phyloP scores from a whole-genome alignment of 2,888 invertebrate species.

The Noctua janthina region DNA sequence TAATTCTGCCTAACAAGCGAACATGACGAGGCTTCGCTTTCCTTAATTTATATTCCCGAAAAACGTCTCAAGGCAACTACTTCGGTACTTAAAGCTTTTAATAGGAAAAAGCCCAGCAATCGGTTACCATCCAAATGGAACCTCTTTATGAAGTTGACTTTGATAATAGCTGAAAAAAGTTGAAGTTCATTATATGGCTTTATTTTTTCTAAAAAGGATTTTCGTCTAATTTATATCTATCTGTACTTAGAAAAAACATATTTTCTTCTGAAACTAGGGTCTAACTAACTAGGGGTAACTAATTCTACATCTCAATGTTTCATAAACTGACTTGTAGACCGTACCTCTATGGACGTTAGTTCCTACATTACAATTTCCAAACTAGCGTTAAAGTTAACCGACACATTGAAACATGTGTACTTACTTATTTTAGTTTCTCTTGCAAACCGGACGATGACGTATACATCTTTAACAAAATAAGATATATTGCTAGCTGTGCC shows the following conservation, averaged over 20 bases:
- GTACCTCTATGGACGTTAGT: not conserved
- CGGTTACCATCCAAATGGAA: not conserved
- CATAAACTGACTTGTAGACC: not conserved
- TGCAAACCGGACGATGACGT: not conserved
- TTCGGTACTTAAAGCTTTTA: not conserved
- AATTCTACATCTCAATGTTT: not conserved
- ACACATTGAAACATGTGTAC: not conserved
- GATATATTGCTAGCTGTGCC: too few relatives aligned
- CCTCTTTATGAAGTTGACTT: not conserved
- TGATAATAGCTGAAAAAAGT: not conserved
- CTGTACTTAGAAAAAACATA: too few relatives aligned
- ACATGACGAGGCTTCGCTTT: not conserved
- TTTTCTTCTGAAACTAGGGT: not conserved
- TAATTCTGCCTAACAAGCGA: slow-evolving; percentile 32
- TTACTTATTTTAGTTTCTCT: not conserved
- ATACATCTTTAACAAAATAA: not conserved
- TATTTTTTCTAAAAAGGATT: not conserved
- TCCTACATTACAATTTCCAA: not conserved
- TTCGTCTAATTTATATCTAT: not conserved
- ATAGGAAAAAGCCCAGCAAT: not conserved
- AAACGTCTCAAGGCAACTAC: slow-evolving; percentile 10
- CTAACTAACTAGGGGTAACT: not conserved
- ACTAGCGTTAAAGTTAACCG: not conserved
- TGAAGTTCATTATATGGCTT: not conserved
- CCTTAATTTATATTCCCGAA: slow-evolving; percentile 3